Conservation (phyloP, 1,140 invertebrate genomes). For the Elysia chlorotica region DNA sequence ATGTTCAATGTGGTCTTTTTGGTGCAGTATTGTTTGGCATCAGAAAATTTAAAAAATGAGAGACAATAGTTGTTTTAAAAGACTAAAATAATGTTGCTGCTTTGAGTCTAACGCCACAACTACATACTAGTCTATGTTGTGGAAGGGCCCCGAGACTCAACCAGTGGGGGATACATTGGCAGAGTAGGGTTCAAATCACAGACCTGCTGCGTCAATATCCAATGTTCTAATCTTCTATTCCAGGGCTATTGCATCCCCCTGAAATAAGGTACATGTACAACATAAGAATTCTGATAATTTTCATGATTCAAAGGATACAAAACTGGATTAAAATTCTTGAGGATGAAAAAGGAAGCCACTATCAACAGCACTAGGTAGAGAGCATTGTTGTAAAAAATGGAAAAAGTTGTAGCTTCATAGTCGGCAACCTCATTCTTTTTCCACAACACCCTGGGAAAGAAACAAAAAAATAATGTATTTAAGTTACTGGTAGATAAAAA, state of each 20-base stretch:
- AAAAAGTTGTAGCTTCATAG: conserved; percentile 98
- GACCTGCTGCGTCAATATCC: not conserved
- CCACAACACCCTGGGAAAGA: conserved; percentile 77
- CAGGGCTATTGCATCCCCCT: conserved; percentile 12
- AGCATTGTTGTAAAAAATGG: conserved; percentile 99
- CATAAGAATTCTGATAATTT: no score
- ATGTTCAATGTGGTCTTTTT: no score
- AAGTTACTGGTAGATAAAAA: no score
- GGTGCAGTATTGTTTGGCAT: no score
- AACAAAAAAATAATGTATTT: no score
- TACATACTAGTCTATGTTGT: no score
- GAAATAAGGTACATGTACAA: conserved; percentile 20
- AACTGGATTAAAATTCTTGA: conserved; percentile 87
- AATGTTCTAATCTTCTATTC: not conserved
- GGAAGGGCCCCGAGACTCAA: not conserved
- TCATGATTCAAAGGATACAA: conserved; percentile 75
- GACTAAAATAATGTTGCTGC: no score
- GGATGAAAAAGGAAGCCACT: conserved; percentile 89
- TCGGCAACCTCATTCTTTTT: conserved; percentile 99
- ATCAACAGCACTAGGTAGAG: conserved; percentile 95
- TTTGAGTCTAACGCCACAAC: no score
- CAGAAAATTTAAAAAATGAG: no score
- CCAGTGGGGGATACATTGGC: not conserved
- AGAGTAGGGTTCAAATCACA: not conserved
- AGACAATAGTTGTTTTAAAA: no score